phyloP scores from a whole-genome alignment of 2,113 vertebrate species.

The Rhynchopsitta pachyrhyncha region DNA sequence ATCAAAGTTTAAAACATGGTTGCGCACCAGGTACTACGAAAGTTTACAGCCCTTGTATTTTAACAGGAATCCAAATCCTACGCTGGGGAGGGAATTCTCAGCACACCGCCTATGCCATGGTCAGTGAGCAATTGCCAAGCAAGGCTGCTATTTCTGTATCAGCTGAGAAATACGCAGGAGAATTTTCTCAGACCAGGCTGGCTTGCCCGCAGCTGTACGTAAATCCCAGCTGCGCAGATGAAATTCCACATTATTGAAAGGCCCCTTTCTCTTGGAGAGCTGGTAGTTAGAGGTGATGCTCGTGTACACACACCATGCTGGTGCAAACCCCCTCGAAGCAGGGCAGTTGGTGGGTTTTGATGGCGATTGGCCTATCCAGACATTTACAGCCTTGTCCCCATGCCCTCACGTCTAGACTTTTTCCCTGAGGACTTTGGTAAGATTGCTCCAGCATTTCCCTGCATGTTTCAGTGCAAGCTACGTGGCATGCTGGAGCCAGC shows the following conservation, averaged over 20 bases:
- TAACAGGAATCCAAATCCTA: background rate
- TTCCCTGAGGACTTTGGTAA: constrained; percentile 16
- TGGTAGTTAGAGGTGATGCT: background rate
- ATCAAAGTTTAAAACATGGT: background rate
- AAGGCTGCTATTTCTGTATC: background rate
- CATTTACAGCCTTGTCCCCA: background rate
- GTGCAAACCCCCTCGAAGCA: background rate
- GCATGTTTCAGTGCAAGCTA: background rate
- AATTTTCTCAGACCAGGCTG: background rate
- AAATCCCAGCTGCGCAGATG: background rate
- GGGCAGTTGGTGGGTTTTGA: background rate
- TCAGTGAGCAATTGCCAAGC: background rate
- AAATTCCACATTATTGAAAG: background rate
- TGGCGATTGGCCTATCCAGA: background rate
- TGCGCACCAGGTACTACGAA: background rate
- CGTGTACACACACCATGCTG: fast-evolving
- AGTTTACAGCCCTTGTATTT: constrained; percentile 25
- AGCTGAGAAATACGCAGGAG: constrained; percentile 2
- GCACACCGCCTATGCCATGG: fast-evolving
- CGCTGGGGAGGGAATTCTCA: background rate
- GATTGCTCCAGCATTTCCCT: background rate
- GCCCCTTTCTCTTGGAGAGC: background rate
- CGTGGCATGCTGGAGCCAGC: background rate
- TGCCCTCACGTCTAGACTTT: background rate
- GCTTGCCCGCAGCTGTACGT: background rate